Conservation (phyloP, 2,113 vertebrate genomes). For the Daphoenositta chrysoptera region DNA sequence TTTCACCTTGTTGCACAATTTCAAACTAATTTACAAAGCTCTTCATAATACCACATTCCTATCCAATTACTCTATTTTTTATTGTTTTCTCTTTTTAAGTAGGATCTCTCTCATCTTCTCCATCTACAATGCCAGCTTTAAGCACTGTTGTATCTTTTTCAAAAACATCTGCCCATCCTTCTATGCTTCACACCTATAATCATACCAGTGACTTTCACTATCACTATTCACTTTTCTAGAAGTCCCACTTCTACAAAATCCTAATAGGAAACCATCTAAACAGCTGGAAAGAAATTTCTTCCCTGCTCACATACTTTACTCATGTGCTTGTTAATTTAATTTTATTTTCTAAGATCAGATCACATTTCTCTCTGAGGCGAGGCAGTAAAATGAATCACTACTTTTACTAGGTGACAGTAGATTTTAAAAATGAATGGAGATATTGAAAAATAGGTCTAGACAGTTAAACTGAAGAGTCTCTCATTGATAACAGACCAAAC, state of each 20-base stretch:
- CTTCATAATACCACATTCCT: neutral
- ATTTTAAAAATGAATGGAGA: neutral
- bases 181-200: neutral
- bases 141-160: neutral
- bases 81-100: neutral
- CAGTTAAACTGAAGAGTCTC: neutral
- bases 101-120: neutral
- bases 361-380: neutral
- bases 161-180: neutral
- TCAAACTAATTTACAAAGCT: neutral
- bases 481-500: neutral
- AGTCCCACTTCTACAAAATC: neutral
- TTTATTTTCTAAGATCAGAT: neutral
- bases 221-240: no score
- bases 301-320: neutral
- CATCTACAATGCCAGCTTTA: neutral
- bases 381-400: neutral
- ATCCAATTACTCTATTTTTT: neutral
- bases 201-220: neutral
- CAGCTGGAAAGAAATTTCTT: neutral
- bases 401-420: neutral
- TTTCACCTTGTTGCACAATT: neutral
- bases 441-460: neutral
- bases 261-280: neutral
- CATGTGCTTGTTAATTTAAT: neutral